phyloP scores from a whole-genome alignment of 2,888 invertebrate genomes.

The Pristionchus arcanus region DNA sequence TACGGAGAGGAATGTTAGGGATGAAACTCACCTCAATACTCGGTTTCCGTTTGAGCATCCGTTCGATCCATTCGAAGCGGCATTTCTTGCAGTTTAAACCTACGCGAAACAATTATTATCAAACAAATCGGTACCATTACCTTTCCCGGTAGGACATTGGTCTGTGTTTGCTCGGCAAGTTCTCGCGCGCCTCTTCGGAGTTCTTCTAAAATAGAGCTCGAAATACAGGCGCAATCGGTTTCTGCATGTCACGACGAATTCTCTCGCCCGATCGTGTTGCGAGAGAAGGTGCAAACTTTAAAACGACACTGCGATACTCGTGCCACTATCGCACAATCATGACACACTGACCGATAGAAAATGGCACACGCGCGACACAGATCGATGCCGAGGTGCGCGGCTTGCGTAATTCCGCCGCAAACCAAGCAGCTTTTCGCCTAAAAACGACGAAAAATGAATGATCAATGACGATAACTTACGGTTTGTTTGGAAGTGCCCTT shows the following conservation, averaged over 20 bases:
- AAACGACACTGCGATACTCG: too few species aligned
- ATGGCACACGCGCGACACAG: conserved; percentile 25
- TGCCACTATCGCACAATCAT: background rate
- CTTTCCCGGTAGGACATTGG: background rate
- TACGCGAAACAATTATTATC: too few species aligned
- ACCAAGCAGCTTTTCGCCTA: background rate
- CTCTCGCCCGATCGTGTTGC: too few species aligned
- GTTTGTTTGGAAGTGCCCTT: background rate
- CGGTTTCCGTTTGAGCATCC: background rate
- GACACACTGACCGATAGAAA: background rate
- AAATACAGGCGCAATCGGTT: too few species aligned
- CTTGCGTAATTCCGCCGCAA: background rate
- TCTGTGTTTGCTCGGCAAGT: background rate
- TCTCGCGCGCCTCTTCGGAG: background rate
- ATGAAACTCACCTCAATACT: background rate
- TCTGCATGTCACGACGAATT: too few species aligned
- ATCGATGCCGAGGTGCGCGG: conserved; percentile 23
- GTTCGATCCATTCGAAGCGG: background rate
- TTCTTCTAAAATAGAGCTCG: background rate
- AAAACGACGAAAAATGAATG: background rate
- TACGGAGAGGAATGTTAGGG: too few species aligned
- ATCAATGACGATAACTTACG: background rate
- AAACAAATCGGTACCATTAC: too few species aligned
- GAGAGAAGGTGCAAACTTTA: too few species aligned
- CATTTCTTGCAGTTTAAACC: background rate